Percentiles rank a stretch among this genome's conserved stretches.
Evolutionary conservation across 2,888 invertebrate genomes (phyloP).

Genomic region (Congeria kusceri): DNA sequence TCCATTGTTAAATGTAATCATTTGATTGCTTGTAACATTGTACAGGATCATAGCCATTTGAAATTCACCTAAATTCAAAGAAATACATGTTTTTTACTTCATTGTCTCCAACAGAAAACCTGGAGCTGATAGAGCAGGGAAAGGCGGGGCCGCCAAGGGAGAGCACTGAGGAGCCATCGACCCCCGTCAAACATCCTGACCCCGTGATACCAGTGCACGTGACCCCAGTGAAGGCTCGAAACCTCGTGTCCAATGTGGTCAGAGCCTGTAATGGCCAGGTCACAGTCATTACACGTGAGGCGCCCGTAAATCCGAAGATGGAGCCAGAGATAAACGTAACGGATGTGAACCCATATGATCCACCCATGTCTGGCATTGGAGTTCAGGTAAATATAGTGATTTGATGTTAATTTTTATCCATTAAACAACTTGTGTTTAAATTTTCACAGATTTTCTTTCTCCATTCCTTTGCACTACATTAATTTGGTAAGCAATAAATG

Average conservation of each 20-base stretch:
- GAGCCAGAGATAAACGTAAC: constrained; percentile 51
- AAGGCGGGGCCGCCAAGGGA: constrained; percentile 70
- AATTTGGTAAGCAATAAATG: too few relatives aligned
- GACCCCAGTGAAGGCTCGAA: not conserved
- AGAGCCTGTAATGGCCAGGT: constrained; percentile 11
- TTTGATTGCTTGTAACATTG: too few relatives aligned
- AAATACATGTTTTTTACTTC: too few relatives aligned
- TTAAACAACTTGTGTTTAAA: too few relatives aligned
- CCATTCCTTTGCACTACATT: too few relatives aligned
- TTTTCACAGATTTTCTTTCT: too few relatives aligned
- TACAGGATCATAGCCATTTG: too few relatives aligned
- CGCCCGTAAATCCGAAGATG: constrained; percentile 39
- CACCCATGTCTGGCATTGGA: constrained; percentile 74
- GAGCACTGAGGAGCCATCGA: constrained; percentile 44
- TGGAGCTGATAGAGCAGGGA: constrained; percentile 82
- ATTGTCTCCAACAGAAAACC: constrained; percentile 72
- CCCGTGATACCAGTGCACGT: constrained; percentile 40
- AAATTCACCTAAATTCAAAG: too few relatives aligned
- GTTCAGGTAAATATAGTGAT: constrained; percentile 73
- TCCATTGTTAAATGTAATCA: too few relatives aligned
- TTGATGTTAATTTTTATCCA: too few relatives aligned
- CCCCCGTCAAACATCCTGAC: constrained; percentile 44
- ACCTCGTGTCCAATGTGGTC: constrained; percentile 23
- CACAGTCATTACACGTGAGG: constrained; percentile 34
- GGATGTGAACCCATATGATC: constrained; percentile 68